Evolutionary conservation across 2,888 invertebrate species (phyloP).

Genomic region (Chaetoderma sp.): DNA sequence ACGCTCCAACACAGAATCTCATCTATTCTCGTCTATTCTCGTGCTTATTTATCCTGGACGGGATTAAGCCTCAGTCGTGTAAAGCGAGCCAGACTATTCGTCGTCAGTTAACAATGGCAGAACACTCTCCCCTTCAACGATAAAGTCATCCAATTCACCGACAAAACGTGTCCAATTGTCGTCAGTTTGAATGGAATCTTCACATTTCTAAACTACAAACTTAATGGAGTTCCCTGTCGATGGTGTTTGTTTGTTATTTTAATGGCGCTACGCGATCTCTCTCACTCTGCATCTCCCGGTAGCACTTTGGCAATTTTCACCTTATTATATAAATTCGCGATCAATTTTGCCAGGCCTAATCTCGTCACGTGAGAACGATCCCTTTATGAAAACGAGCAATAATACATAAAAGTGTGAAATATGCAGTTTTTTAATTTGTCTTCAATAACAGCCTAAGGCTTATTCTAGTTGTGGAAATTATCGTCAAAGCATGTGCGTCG

Average conservation of each 20-base stretch:
- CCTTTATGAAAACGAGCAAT: too few relatives aligned
- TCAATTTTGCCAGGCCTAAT: too few relatives aligned
- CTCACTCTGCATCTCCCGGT: neutral
- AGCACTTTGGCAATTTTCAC: too few relatives aligned
- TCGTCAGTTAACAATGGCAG: conserved; percentile 41
- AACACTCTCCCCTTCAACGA: conserved; percentile 11
- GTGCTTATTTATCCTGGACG: conserved; percentile 43
- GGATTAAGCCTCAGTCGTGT: conserved; percentile 43
- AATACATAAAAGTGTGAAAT: too few relatives aligned
- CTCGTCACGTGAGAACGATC: too few relatives aligned
- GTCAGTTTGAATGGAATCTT: conserved; percentile 9
- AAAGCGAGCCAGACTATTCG: conserved; percentile 44
- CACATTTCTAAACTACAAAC: conserved; percentile 1
- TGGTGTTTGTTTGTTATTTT: too few relatives aligned
- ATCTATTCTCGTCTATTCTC: conserved; percentile 41
- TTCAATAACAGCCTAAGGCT: too few relatives aligned
- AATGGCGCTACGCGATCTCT: neutral
- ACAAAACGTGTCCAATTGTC: conserved; percentile 27
- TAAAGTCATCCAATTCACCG: conserved; percentile 23
- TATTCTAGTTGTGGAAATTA: too few relatives aligned
- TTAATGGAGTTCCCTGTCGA: conserved; percentile 24
- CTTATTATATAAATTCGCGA: too few relatives aligned
- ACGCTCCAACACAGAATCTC: conserved; percentile 19
- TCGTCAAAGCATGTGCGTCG: too few relatives aligned
- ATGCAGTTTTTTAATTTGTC: too few relatives aligned